Conservation (phyloP, 2,797 vertebrate genomes). For the Glossophaga mutica region DNA sequence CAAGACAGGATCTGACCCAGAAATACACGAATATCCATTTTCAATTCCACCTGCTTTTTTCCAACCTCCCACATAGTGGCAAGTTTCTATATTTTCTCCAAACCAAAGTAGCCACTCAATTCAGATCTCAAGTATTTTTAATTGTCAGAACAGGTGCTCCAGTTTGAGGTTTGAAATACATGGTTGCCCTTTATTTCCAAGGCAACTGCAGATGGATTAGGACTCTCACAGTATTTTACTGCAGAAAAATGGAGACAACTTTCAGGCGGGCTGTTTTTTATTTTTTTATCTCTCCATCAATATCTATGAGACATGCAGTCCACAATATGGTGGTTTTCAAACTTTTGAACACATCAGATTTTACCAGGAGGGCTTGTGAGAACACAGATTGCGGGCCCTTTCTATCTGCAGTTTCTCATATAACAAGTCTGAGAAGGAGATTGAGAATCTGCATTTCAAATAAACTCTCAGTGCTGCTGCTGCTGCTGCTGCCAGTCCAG, state of each 20-base stretch:
- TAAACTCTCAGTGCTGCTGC: background rate
- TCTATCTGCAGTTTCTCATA: background rate
- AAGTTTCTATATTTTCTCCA: background rate
- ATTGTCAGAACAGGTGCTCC: conserved; percentile 14
- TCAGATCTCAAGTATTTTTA: background rate
- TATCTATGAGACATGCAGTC: background rate
- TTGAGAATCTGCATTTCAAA: background rate
- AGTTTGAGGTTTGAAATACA: background rate
- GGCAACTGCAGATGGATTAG: background rate
- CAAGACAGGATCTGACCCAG: conserved; percentile 44
- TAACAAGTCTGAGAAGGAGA: background rate
- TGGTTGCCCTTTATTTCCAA: background rate
- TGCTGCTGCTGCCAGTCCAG: background rate
- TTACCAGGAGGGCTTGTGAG: background rate
- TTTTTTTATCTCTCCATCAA: background rate
- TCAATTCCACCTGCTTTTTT: conserved; percentile 39
- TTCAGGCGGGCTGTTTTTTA: background rate
- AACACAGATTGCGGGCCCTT: background rate
- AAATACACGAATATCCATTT: conserved; percentile 54
- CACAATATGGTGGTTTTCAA: background rate
- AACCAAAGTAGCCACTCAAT: conserved; percentile 16
- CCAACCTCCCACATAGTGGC: conserved; percentile 1
- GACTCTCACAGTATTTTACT: background rate
- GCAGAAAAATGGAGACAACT: background rate
- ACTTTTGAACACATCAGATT: background rate